phyloP scores from a whole-genome alignment of 1,140 invertebrate genomes.

The Lysiphlebus fabarum region DNA sequence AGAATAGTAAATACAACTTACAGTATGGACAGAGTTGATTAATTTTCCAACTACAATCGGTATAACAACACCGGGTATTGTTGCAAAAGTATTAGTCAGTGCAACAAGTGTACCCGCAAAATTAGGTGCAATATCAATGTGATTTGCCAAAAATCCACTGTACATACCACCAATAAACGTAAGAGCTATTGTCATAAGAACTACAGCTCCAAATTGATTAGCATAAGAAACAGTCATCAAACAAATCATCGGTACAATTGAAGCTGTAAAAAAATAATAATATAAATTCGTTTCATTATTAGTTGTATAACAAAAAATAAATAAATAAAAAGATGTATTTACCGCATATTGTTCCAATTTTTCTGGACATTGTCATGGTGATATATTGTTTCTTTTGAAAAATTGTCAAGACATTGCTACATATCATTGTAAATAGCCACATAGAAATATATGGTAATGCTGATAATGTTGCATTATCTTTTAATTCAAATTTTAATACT shows the following conservation, averaged over 20 bases:
- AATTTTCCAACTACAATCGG: constrained; percentile 76
- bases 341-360: constrained; percentile 67
- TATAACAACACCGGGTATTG: constrained; percentile 83
- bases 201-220: constrained; percentile 68
- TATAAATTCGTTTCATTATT: constrained; percentile 7
- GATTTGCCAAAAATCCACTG: constrained; percentile 83
- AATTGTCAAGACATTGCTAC: constrained; percentile 65
- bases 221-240: constrained; percentile 70
- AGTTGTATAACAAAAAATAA: no score
- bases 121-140: constrained; percentile 81
- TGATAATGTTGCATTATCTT: constrained; percentile 70
- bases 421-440: constrained; percentile 70
- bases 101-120: constrained; percentile 83
- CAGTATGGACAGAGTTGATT: constrained; percentile 62
- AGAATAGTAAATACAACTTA: constrained; percentile 46
- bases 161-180: constrained; percentile 82
- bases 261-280: constrained; percentile 54
- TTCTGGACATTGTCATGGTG: constrained; percentile 66
- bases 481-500: constrained; percentile 84
- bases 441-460: constrained; percentile 73
- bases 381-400: constrained; percentile 62
- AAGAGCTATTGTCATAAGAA: constrained; percentile 70
- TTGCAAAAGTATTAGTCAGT: constrained; percentile 81
- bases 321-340: constrained; percentile 29
- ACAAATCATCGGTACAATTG: constrained; percentile 65